Conservation (phyloP, 2,797 vertebrate genomes). For the Enteromius anoplus region DNA sequence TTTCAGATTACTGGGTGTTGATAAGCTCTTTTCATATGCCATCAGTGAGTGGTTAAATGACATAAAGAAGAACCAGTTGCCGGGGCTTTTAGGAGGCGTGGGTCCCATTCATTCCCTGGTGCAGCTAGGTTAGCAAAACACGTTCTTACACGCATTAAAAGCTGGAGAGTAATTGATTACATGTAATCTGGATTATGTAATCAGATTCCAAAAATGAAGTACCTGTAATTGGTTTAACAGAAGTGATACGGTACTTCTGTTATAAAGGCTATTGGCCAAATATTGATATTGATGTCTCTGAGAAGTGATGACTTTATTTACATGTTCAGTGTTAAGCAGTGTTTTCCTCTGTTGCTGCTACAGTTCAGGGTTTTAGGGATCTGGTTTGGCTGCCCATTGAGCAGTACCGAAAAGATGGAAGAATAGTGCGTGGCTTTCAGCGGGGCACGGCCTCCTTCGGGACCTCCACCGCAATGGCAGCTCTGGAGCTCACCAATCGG, state of each 20-base stretch:
- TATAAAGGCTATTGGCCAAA: not conserved
- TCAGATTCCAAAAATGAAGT: too few species aligned
- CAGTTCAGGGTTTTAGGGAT: conserved; percentile 96
- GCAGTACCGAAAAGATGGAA: conserved; percentile 96
- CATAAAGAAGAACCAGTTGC: conserved; percentile 97
- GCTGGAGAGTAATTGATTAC: too few species aligned
- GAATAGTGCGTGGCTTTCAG: conserved; percentile 94
- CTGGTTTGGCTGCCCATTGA: conserved; percentile 97
- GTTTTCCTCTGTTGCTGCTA: conserved; percentile 40
- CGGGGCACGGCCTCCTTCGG: conserved; percentile 96
- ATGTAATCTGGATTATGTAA: too few species aligned
- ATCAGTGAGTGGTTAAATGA: conserved; percentile 96
- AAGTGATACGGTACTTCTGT: not conserved
- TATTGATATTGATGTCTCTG: not conserved
- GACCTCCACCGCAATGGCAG: conserved; percentile 97
- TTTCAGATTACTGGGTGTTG: conserved; percentile 90
- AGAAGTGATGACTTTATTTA: not conserved
- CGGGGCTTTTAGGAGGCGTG: conserved; percentile 95
- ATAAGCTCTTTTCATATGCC: conserved; percentile 94
- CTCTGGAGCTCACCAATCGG: conserved; percentile 94
- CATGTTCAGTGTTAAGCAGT: not conserved
- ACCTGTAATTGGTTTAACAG: too few species aligned
- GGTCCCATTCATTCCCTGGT: conserved; percentile 97
- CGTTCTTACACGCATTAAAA: not conserved
- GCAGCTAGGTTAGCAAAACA: conserved; percentile 86